Evolutionary conservation across 2,113 vertebrate genomes (phyloP).

Genomic region (Halichoeres trimaculatus): DNA sequence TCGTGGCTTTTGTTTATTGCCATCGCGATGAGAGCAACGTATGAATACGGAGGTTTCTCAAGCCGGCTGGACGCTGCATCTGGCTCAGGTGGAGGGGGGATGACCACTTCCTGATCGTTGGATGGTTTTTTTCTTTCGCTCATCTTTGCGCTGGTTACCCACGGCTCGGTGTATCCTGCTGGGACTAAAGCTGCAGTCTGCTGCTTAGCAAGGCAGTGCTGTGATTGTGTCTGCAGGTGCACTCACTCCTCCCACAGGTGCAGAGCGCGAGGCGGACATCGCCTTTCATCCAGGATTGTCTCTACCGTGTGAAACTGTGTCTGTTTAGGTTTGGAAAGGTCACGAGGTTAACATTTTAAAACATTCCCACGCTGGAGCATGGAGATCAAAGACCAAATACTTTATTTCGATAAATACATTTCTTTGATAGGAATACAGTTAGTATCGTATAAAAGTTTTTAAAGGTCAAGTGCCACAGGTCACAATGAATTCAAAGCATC

Average conservation of each 20-base stretch:
- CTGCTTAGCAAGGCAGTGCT: neutral
- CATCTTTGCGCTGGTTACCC: conserved; percentile 38
- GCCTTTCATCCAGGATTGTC: conserved; percentile 48
- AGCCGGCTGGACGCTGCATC: neutral
- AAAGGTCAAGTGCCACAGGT: neutral
- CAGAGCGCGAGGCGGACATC: neutral
- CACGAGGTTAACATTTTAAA: neutral
- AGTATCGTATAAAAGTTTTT: neutral
- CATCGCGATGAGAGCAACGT: conserved; percentile 88
- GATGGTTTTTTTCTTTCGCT: conserved; percentile 14
- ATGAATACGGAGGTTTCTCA: conserved; percentile 86
- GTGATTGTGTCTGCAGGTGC: conserved; percentile 58
- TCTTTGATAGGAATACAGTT: neutral
- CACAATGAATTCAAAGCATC: neutral
- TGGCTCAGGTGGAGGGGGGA: conserved; percentile 11
- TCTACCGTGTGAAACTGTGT: neutral
- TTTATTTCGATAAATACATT: neutral
- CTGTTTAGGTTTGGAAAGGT: conserved; percentile 47
- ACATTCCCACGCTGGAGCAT: neutral
- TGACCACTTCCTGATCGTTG: conserved; percentile 15
- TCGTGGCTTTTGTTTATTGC: conserved; percentile 83
- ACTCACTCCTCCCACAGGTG: conserved; percentile 51
- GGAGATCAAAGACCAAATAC: conserved; percentile 21
- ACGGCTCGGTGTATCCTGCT: conserved; percentile 8
- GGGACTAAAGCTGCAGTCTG: neutral